Percentiles rank a stretch among this genome's conserved stretches.
Conservation (phyloP, 2,888 invertebrate species). For the Melanostoma scalare region DNA sequence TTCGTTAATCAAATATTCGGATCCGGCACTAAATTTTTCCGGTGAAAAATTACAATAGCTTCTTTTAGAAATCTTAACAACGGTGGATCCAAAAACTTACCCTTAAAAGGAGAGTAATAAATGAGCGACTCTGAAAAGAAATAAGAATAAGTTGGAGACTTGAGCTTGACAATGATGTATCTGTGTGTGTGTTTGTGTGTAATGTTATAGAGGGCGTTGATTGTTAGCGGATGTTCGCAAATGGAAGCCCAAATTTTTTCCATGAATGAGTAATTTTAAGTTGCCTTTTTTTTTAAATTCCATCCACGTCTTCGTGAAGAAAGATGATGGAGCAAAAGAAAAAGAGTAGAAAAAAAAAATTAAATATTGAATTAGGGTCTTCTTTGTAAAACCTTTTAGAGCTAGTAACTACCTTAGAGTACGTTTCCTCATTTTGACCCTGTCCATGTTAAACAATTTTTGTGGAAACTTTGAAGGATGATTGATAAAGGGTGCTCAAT, state of each 20-base stretch:
- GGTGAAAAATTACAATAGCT: too few species aligned
- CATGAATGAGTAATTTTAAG: slow-evolving; percentile 54
- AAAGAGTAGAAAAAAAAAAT: slow-evolving; percentile 9
- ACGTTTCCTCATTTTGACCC: slow-evolving; percentile 11
- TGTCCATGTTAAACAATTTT: slow-evolving; percentile 32
- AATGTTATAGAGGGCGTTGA: slow-evolving; percentile 58
- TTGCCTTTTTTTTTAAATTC: slow-evolving; percentile 25
- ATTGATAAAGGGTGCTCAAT: slow-evolving; percentile 62
- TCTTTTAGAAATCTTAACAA: too few species aligned
- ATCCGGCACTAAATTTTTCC: too few species aligned
- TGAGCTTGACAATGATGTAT: slow-evolving; percentile 49
- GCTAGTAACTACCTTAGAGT: slow-evolving; percentile 16
- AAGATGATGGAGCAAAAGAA: neutral
- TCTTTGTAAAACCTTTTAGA: slow-evolving; percentile 20
- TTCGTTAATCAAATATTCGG: too few species aligned
- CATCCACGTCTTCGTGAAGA: slow-evolving; percentile 7
- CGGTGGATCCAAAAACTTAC: neutral
- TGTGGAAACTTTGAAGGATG: slow-evolving; percentile 44
- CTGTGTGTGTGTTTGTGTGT: slow-evolving; percentile 12
- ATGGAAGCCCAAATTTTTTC: slow-evolving; percentile 43
- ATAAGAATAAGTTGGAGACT: slow-evolving; percentile 14
- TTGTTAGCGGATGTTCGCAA: slow-evolving; percentile 65
- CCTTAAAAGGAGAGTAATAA: neutral
- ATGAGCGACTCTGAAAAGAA: neutral
- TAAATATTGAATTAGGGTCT: slow-evolving; percentile 48